A percentile compares a stretch with the other conserved stretches of the same genome.
Conservation (phyloP, 2,888 invertebrate genomes). For the Chloroclysta siterata region DNA sequence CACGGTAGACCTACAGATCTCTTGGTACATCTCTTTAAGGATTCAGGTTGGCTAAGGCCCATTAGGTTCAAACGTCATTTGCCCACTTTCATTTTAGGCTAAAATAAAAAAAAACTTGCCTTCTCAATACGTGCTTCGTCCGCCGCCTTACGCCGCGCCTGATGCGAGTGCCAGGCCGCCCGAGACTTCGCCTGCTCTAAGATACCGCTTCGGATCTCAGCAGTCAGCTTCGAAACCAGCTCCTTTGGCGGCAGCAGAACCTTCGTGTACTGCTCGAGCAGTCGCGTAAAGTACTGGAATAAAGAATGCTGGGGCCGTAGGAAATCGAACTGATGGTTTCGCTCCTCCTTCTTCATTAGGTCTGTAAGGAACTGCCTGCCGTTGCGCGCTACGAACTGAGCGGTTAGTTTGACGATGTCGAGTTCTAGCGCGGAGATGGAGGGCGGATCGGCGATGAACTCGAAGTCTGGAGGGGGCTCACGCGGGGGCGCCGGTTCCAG, state of each 20-base stretch:
- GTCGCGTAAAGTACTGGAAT: constrained; percentile 98
- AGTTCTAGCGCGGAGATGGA: constrained; percentile 99
- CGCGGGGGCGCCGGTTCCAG: constrained; percentile 95
- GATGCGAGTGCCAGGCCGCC: constrained; percentile 98
- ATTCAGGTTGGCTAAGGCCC: no score
- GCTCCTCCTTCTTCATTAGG: constrained; percentile 98
- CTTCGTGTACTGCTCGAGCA: constrained; percentile 99
- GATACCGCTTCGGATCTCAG: constrained; percentile 89
- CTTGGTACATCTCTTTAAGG: no score
- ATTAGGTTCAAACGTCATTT: no score
- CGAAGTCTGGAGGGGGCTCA: constrained; percentile 96
- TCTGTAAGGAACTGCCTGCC: constrained; percentile 99
- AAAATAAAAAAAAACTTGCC: constrained; percentile 15
- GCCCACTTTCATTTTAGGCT: neutral
- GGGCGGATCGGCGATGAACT: constrained; percentile 98
- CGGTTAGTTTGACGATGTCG: constrained; percentile 99
- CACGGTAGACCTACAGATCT: no score
- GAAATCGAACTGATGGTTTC: constrained; percentile 99
- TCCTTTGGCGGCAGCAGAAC: constrained; percentile 98
- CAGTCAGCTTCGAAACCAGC: constrained; percentile 90
- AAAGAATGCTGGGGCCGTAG: constrained; percentile 98
- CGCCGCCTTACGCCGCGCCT: constrained; percentile 95
- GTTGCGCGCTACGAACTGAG: constrained; percentile 99
- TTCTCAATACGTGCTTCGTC: constrained; percentile 98
- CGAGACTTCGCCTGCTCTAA: constrained; percentile 96